Percentiles rank a stretch among this genome's conserved stretches.
Evolutionary conservation across 2,113 vertebrate genomes (phyloP).

Genomic region (Regulus satrapa): DNA sequence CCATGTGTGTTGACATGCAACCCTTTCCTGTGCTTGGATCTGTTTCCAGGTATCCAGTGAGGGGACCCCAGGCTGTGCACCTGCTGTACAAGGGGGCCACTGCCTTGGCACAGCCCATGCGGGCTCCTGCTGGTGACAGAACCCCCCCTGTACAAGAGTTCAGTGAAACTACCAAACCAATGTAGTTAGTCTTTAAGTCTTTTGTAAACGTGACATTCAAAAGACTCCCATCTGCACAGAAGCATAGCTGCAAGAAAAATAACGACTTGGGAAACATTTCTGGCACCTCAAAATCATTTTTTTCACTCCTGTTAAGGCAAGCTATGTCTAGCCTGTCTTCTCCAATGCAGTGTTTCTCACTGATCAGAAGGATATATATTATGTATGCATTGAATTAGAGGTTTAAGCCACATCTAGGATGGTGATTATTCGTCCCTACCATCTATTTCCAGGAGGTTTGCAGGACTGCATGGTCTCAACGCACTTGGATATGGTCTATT

Average conservation of each 20-base stretch:
- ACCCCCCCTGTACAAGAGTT: background rate
- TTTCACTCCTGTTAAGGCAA: background rate
- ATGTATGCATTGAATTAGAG: background rate
- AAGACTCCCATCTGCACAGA: background rate
- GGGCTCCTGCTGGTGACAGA: background rate
- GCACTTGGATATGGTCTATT: background rate
- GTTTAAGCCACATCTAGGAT: background rate
- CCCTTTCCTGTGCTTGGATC: background rate
- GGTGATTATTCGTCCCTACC: background rate
- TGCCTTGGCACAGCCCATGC: background rate
- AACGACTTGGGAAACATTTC: background rate
- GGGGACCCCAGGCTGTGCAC: background rate
- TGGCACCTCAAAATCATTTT: background rate
- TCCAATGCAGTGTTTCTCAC: background rate
- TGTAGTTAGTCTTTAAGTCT: background rate
- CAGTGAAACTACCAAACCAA: background rate
- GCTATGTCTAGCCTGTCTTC: background rate
- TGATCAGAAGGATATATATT: background rate
- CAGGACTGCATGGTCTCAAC: background rate
- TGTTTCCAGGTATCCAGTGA: background rate
- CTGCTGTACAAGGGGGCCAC: accelerated
- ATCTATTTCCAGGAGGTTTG: background rate
- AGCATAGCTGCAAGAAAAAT: background rate
- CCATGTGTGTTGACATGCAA: background rate
- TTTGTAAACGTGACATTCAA: background rate